These are phyloP conservation scores for Serripes groenlandicus DNA, from an alignment of 2,888 invertebrate genomes.

Conservation along the genomic window DNA sequence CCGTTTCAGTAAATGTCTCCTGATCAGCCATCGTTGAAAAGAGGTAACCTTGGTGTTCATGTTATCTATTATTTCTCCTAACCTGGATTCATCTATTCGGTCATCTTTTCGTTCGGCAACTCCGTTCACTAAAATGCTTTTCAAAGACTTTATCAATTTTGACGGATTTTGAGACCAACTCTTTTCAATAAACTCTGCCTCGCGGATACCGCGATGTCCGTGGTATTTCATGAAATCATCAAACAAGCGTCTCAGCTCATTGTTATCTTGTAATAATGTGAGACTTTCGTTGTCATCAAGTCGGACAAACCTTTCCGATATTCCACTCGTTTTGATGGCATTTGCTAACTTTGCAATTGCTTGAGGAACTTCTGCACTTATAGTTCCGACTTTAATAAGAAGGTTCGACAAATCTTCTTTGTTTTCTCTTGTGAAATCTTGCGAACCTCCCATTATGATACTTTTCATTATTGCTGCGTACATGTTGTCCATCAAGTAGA, in stretches of 20 bases:
- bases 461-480: neutral
- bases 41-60: slow-evolving; percentile 3
- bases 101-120: neutral
- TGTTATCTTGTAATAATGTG: neutral
- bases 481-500: neutral
- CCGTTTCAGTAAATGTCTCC: slow-evolving; percentile 2
- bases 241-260: neutral
- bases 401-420: neutral
- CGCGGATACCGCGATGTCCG: slow-evolving; percentile 89
- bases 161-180: slow-evolving; percentile 70
- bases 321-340: slow-evolving; percentile 1
- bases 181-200: slow-evolving; percentile 86
- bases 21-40: slow-evolving; percentile 3
- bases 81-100: neutral
- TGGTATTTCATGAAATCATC: slow-evolving; percentile 91
- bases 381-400: neutral
- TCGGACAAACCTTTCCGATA: no score
- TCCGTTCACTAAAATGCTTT: slow-evolving; percentile 86
- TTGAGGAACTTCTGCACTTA: slow-evolving; percentile 32
- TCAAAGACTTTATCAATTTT: slow-evolving; percentile 81
- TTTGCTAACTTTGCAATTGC: slow-evolving; percentile 13
- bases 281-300: neutral
- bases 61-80: slow-evolving; percentile 13
- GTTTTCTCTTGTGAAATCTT: neutral
- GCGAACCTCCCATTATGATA: slow-evolving; percentile 5